Conservation (phyloP, 2,113 vertebrate genomes). For the Toxostoma redivivum region DNA sequence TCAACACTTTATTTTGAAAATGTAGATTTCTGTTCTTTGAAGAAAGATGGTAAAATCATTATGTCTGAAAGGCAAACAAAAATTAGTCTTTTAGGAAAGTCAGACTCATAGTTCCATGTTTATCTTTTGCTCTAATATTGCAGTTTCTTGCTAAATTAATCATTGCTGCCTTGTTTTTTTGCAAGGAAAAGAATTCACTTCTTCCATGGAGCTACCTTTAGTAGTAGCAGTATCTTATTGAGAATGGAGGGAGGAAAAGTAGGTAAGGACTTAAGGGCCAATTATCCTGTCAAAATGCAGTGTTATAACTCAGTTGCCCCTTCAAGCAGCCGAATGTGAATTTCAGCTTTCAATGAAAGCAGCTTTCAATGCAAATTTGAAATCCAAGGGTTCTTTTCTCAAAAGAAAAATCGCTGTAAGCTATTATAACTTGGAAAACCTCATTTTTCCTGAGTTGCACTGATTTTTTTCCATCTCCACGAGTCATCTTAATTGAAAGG, state of each 20-base stretch:
- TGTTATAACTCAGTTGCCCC: background rate
- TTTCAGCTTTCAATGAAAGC: no score
- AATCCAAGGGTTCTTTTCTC: background rate
- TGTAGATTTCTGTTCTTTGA: slow-evolving; percentile 58
- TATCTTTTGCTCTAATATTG: background rate
- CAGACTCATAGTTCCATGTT: background rate
- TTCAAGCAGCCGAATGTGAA: background rate
- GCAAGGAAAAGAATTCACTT: background rate
- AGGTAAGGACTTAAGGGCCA: background rate
- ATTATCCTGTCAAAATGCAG: background rate
- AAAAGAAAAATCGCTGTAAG: background rate
- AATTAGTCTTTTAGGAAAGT: slow-evolving; percentile 12
- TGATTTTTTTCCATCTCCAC: background rate
- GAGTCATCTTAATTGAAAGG: background rate
- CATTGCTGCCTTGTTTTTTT: background rate
- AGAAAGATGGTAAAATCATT: slow-evolving; percentile 57
- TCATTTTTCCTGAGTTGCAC: background rate
- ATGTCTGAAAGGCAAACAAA: slow-evolving; percentile 9
- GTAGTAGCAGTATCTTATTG: background rate
- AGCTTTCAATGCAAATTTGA: background rate
- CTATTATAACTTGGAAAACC: background rate
- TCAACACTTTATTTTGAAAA: slow-evolving; percentile 48
- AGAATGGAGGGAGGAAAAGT: background rate
- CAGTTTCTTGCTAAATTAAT: background rate
- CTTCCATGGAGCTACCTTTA: background rate